Conservation (phyloP, 2,888 invertebrate genomes). For the Drosophila subsilvestris region DNA sequence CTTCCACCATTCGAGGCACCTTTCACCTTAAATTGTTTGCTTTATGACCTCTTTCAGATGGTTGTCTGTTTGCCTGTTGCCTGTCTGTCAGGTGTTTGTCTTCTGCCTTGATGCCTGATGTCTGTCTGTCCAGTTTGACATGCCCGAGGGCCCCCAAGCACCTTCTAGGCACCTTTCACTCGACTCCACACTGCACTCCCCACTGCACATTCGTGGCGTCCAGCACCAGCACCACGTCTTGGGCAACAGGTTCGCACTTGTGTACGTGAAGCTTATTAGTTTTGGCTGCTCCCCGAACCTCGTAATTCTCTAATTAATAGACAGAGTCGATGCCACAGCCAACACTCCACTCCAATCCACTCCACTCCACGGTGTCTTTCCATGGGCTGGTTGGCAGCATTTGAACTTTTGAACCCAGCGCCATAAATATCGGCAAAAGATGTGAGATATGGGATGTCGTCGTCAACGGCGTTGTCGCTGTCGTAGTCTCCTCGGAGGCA, state of each 20-base stretch:
- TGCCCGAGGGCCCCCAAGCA: slow-evolving; percentile 37
- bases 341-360: background rate
- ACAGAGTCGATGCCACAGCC: slow-evolving; percentile 59
- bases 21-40: slow-evolving; percentile 77
- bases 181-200: background rate
- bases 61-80: slow-evolving; percentile 34
- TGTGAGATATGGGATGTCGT: slow-evolving; percentile 62
- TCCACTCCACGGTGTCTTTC: slow-evolving; percentile 23
- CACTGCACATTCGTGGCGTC: background rate
- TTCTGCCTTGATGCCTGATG: slow-evolving; percentile 38
- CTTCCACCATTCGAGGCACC: slow-evolving; percentile 64
- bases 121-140: slow-evolving; percentile 41
- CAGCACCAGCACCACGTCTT: background rate
- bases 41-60: slow-evolving; percentile 74
- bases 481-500: slow-evolving; percentile 2
- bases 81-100: slow-evolving; percentile 45
- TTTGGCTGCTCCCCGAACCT: slow-evolving; percentile 9
- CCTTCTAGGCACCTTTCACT: slow-evolving; percentile 69
- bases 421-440: slow-evolving; percentile 75
- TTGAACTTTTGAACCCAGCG: slow-evolving; percentile 72
- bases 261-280: slow-evolving; percentile 30
- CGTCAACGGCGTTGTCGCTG: slow-evolving; percentile 20
- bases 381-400: slow-evolving; percentile 37
- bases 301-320: slow-evolving; percentile 72
- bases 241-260: slow-evolving; percentile 55